Evolutionary conservation across 1,140 invertebrate genomes (phyloP), one percentile per base, ranked within the genome.

Genomic region (Zaprionus gabonicus): DNA sequence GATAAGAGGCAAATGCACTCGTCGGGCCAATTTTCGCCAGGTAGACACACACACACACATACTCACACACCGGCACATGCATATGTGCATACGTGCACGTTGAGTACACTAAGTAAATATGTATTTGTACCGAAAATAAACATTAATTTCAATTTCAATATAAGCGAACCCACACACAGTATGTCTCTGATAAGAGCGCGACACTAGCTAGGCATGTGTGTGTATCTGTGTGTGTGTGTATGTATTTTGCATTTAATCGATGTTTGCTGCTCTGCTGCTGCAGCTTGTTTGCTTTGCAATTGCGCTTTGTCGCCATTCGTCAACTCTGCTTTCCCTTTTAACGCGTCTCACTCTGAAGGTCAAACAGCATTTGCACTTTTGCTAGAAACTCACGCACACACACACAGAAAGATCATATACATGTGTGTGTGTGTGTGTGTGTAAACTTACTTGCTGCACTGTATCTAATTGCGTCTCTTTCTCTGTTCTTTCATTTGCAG

Each of bases 301-400:
- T 53, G 55, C 38, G 25, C n/a, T 70, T 41, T 34, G 46, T 55
- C 23, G 12, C 13, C 31, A 31, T 10, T 31, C 27, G 53, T 65
- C 44, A 41, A 15, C 27, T 41, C 58, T 46, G 84, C 84, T 87
- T 88, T 87, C 71, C 58, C 68, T 64, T 60, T 44, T 63, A 41
- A 63, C 44, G 53, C 56, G 34, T 34, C 27, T 59, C 41, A 13
- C 44, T 77, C 73, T 81, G 84, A 87, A 88, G 84, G 84, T 88
- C 80, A 76, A 41, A 57, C 62, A 17, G 38, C 71, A 62, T 46
- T 80, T 80, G 63, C 59, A 77, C 63, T 86, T 81, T 83, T 80
- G 46, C 51, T 75, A 55, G n/a, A 5, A 51, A 12, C 10, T 9
- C 44, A 20, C 44, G 17, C 44, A 20, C 15, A 41, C 38, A 41